Evolutionary conservation across 2,797 vertebrate species (phyloP).

Genomic region (Paratrypauchen microcephalus): DNA sequence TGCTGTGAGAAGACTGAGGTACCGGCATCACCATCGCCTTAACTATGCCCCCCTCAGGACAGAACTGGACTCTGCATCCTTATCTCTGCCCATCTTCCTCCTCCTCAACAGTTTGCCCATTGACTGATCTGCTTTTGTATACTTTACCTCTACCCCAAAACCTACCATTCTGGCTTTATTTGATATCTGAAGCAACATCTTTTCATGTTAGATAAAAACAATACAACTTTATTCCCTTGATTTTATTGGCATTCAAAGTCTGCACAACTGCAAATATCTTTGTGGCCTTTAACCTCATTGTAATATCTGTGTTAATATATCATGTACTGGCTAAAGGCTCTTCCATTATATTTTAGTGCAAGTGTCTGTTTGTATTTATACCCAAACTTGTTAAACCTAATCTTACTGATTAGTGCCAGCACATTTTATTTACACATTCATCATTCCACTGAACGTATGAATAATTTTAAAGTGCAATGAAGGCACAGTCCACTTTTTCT

Average conservation of each 20-base stretch:
- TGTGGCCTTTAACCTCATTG: not conserved
- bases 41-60: conserved; percentile 71
- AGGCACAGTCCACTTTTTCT: conserved; percentile 20
- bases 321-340: not conserved
- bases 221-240: conserved; percentile 2
- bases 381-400: not conserved
- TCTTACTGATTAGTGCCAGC: conserved; percentile 29
- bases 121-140: conserved; percentile 15
- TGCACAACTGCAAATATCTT: not conserved
- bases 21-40: conserved; percentile 77
- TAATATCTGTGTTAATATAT: not conserved
- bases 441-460: conserved; percentile 56
- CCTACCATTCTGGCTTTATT: not conserved
- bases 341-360: not conserved
- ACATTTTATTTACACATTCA: conserved; percentile 26
- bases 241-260: conserved; percentile 40
- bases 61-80: conserved; percentile 84
- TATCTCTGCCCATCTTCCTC: conserved; percentile 44
- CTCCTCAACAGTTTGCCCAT: conserved; percentile 23
- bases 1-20: conserved; percentile 82
- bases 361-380: not conserved
- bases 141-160: too few species aligned
- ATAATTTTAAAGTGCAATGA: conserved; percentile 49
- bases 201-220: conserved; percentile 9
- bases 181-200: not conserved